phyloP scores from a whole-genome alignment of 2,113 vertebrate species.

The Tamias sibiricus region DNA sequence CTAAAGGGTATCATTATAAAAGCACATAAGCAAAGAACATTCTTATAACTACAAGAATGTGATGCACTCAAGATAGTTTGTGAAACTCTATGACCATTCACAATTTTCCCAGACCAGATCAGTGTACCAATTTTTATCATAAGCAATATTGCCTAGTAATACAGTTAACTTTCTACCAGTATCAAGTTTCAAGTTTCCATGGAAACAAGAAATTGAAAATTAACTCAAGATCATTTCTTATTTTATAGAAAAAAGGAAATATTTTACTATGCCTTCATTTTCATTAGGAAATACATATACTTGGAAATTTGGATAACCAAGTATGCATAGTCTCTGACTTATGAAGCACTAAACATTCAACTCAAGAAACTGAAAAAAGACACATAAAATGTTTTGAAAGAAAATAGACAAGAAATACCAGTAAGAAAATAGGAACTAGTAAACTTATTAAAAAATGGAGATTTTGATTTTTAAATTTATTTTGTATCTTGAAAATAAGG shows the following conservation, averaged over 20 bases:
- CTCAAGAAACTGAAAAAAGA: not conserved
- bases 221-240: conserved; percentile 41
- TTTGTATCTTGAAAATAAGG: not conserved
- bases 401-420: not conserved
- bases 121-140: conserved; percentile 41
- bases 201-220: conserved; percentile 36
- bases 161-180: not conserved
- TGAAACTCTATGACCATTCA: not conserved
- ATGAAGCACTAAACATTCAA: not conserved
- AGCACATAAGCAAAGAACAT: not conserved
- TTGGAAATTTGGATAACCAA: not conserved
- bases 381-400: not conserved
- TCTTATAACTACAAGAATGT: not conserved
- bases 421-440: not conserved
- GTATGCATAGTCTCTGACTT: not conserved
- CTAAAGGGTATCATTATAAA: not conserved
- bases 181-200: conserved; percentile 50
- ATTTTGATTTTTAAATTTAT: not conserved
- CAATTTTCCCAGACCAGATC: not conserved
- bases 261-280: conserved; percentile 11
- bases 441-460: not conserved
- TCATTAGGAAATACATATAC: not conserved
- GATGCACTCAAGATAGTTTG: not conserved
- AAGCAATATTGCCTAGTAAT: not conserved
- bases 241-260: conserved; percentile 33